Evolutionary conservation across 2,113 vertebrate species (phyloP), one percentile per base, ranked within the genome.

Genomic region (Neolamprologus falcicula): DNA sequence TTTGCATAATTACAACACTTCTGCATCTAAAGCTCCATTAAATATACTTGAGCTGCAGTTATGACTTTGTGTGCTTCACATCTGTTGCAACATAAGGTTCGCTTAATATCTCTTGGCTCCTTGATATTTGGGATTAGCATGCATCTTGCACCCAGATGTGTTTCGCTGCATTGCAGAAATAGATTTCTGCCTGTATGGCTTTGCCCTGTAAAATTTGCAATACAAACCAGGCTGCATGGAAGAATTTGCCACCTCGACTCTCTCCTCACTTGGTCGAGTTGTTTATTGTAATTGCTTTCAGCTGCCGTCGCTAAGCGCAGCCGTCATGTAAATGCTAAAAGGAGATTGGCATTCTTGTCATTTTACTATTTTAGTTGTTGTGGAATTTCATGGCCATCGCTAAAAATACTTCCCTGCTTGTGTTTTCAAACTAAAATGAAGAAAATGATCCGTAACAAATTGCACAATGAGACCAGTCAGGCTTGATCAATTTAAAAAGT

Each of bases 51-150:
- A 82, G 83, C 73, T 78, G 83, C 84, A 76, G 84, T 88, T 89
- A 28, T 83, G 86, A 85, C 87, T 87, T 33, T 84, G 83, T 61
- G 16, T 63, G 2, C 79, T 1, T 88, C 83, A 24, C 91, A 92
- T 90, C 88, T 94, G 92, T 21, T 71, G 57, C 9, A 81, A 53
- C 92, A 94, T 84, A 88, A 63, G 92, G 80, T 80, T 89, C 61
- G 57, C 52, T 82, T 89, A 82, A 81, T 81, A 50, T 82, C 82
- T 52, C 53, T 21, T 3, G 24, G 66, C 80, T 86, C 82, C 73
- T 84, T 86, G 85, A 91, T 86, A 90, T 81, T 86, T 73, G 73
- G 61, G 83, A 91, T 87, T 88, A 76, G 53, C 86, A 61, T 88
- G 83, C 86, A 24, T 87, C 84, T 86, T 84, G 87, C 83, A 76